Conservation (phyloP, 1,140 invertebrate genomes). For the Theocolax elegans region DNA sequence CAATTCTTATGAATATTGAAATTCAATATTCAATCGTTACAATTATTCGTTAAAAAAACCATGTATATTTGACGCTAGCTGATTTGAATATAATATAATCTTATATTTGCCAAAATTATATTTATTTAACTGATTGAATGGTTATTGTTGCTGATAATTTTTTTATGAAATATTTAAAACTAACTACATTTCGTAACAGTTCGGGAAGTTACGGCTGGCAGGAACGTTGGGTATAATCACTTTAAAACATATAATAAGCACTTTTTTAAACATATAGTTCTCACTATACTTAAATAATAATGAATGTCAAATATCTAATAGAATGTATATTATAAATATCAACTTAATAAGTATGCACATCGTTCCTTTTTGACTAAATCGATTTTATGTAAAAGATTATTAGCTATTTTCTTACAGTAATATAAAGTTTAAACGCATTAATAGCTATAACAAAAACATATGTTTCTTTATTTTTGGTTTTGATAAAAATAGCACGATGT, state of each 20-base stretch:
- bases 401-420: slow-evolving; percentile 4
- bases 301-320: slow-evolving; percentile 16
- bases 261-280: not conserved
- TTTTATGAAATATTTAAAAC: slow-evolving; percentile 15
- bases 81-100: slow-evolving; percentile 1
- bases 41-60: slow-evolving; percentile 7
- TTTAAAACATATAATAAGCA: slow-evolving; percentile 29
- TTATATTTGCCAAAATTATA: not conserved
- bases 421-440: slow-evolving; percentile 12
- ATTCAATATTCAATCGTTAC: not conserved
- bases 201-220: slow-evolving; percentile 2
- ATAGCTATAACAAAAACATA: slow-evolving; percentile 20
- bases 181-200: slow-evolving; percentile 13
- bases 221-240: slow-evolving; percentile 31
- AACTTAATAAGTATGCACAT: slow-evolving; percentile 27
- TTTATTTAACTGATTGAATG: not conserved
- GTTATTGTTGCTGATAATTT: slow-evolving; percentile 18
- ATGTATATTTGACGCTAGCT: not conserved
- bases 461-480: slow-evolving; percentile 27
- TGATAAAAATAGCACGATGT: slow-evolving; percentile 14
- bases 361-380: slow-evolving; percentile 15
- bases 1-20: slow-evolving; percentile 5
- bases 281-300: not conserved
- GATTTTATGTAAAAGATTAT: not conserved
- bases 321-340: slow-evolving; percentile 19